A percentile compares a stretch with the other conserved stretches of the same genome.
These are phyloP conservation scores for Gerris lacustris DNA, from an alignment of 2,888 invertebrate genomes.

Conservation along the genomic window DNA sequence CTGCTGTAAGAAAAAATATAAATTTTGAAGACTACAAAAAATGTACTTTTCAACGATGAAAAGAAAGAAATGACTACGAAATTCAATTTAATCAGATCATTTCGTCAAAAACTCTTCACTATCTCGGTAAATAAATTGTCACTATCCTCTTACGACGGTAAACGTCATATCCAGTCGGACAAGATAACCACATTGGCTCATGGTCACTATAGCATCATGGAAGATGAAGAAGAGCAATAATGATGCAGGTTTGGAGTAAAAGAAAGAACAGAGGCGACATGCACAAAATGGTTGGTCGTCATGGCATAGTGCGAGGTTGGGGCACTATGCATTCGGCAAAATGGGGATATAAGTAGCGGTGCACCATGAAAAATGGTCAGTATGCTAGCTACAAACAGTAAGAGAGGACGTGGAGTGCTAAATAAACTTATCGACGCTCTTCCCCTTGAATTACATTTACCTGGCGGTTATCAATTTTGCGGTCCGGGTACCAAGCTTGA, in stretches of 20 bases:
- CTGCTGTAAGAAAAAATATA: constrained; percentile 7
- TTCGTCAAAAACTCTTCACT: neutral
- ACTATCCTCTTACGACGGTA: neutral
- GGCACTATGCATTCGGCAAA: no score
- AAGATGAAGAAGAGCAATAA: no score
- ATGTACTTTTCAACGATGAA: neutral
- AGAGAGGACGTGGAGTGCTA: neutral
- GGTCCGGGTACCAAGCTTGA: neutral
- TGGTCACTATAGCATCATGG: neutral
- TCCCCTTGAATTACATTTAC: neutral
- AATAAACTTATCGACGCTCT: neutral
- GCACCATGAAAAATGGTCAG: neutral
- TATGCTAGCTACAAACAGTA: neutral
- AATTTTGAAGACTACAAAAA: neutral
- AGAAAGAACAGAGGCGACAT: no score
- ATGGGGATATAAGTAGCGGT: no score
- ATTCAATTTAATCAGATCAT: neutral
- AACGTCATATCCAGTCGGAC: neutral
- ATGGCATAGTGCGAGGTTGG: no score
- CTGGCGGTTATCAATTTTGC: neutral
- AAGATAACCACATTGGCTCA: neutral
- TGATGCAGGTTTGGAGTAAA: no score
- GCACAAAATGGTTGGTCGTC: no score
- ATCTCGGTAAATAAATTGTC: neutral
- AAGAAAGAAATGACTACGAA: neutral